Evolutionary conservation across 2,888 invertebrate species (phyloP).

Genomic region (Trichogramma evanescens): DNA sequence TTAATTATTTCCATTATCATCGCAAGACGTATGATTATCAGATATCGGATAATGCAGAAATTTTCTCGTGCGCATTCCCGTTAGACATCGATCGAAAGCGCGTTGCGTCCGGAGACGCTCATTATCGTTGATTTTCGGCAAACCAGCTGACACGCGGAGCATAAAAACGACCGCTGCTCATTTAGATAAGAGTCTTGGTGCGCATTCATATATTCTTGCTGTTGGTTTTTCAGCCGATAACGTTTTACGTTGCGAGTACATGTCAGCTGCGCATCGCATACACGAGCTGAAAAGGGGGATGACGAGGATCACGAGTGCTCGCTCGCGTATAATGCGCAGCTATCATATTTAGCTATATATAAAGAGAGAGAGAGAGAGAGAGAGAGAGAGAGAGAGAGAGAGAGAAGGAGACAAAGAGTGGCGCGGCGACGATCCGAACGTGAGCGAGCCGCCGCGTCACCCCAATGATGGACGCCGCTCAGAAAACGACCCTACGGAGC

Average conservation of each 20-base stretch:
- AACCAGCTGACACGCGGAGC: too few relatives aligned
- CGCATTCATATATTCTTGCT: too few relatives aligned
- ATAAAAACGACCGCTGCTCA: too few relatives aligned
- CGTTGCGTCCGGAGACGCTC: neutral
- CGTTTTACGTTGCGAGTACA: too few relatives aligned
- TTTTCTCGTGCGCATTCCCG: neutral
- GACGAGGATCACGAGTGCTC: neutral
- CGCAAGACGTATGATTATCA: conserved; percentile 42
- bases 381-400: conserved; percentile 29
- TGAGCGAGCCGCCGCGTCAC: conserved; percentile 35
- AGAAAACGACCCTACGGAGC: conserved; percentile 50
- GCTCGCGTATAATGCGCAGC: conserved; percentile 13
- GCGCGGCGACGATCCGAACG: too few relatives aligned
- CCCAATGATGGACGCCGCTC: conserved; percentile 49
- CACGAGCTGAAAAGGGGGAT: conserved; percentile 3
- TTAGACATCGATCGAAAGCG: neutral
- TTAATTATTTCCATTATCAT: conserved; percentile 41
- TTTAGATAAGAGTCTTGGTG: too few relatives aligned
- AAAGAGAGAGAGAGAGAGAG: conserved; percentile 6
- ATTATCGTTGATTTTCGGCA: too few relatives aligned
- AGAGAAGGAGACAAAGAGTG: conserved; percentile 28
- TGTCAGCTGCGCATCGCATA: neutral
- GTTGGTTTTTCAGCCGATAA: too few relatives aligned
- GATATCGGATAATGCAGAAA: conserved; percentile 34
- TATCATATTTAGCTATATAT: neutral